Evolutionary conservation across 1,140 invertebrate species (phyloP), one percentile per base, ranked within the genome.

Genomic region (Ceratosolen solmsi): DNA sequence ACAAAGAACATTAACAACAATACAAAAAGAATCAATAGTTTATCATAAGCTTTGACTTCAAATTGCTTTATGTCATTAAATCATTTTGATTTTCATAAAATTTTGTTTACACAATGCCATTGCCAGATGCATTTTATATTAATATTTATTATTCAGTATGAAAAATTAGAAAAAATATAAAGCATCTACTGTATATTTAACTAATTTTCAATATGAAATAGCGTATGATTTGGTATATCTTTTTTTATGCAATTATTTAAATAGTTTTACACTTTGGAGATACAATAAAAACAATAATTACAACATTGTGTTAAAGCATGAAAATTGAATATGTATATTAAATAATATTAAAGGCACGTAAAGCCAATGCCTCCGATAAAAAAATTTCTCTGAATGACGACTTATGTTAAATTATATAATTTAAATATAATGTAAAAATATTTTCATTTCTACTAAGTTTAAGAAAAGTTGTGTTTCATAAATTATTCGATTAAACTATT

Each of bases 321-420:
- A 72, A 41, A 74, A 74, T 80, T 51, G n/a, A 65, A 65, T 74
- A 49, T 63, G 54, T 73, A 30, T 80, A 65, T 80, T 80, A 38
- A 73, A 17, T 80, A 51, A 74, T 74, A 74, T 80, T 73, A 73
- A 80, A 74, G 36, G 30, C 11, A 70, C 13, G 38, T 70, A 13
- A 36, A 60, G 11, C 2, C 54, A 22, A 80, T 80, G 17, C 25
- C n/a, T 56, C 7, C 3, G 54, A 71, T 46, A 74, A 65, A 74
- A 74, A 51, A 65, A 17, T 49, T 80, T n/a, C 74, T 74, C 58
- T 74, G 25, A 74, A 79, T 13, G n/a, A 30, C n/a, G n/a, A 15
- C 30, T 68, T 56, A 27, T 41, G 17, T 25, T n/a, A 58, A 25
- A 58, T 25, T 4, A 58, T n/a, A 4, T n/a, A 25, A 58, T 25